Base-by-base conservation (phyloP, 2,113 vertebrate species). In the Campylomormyrus tamandua region DNA sequence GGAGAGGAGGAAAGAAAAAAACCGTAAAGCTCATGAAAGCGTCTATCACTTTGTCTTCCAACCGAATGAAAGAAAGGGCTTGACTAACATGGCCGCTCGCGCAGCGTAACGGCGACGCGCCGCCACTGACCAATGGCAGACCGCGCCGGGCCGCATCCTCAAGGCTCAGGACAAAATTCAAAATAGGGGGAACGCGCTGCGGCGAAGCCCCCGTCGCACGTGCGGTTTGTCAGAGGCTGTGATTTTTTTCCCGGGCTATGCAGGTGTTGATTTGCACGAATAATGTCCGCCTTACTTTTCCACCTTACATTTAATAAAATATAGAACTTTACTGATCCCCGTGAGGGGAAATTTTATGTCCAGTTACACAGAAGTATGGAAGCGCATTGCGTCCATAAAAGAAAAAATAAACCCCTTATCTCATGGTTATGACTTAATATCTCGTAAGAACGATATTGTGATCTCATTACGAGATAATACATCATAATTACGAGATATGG, bases 51-150 rank as follows among this genome's bases (percentile, higher is more conserved):
- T 90, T 91, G 90, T 92, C 83, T 89, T 84, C 53, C 88, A 84
- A 77, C 49, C 89, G 92, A 92, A 91, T 93, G 93, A 92, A 90
- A 93, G 93, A 92, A 93, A 90, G 74, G 89, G 90, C n/a, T 91
- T 80, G 90, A 90, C 91, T 83, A 94, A 93, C 90, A 94, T 94
- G 93, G 93, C 93, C 88, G 93, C 89, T 91, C 83, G 90, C 56
- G 84, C 53, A n/a, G 87, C 83, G 52, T 77, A 53, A 1, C 19
- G 7, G 9, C 39, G 87, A 92, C 89, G 92, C 92, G 92, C 91
- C 48, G 3, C 27, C 6, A 0, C 5, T 8, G 66, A 10, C 91
- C 92, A 94, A 94, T 94, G 83, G 58, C 9, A 3, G 17, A 0
- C 2, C 27, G 50, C 15, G 9, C 88, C 88, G 91, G 74, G 52